phyloP scores from a whole-genome alignment of 2,113 vertebrate species.

The Charina bottae region DNA sequence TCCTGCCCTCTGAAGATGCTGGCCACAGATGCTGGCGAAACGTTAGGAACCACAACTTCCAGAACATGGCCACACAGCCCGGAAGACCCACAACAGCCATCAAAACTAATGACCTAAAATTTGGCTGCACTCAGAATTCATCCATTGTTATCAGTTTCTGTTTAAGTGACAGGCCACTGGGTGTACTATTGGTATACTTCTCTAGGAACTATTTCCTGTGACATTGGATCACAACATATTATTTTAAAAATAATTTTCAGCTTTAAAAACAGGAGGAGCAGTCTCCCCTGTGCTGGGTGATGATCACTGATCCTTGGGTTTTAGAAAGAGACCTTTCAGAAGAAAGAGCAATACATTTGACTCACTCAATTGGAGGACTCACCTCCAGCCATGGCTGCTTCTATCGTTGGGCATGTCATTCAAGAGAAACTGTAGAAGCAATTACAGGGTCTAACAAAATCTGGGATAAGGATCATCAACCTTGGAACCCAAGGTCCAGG shows the following conservation, averaged over 20 bases:
- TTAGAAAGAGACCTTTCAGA: not conserved
- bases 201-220: not conserved
- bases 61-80: too few species aligned
- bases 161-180: not conserved
- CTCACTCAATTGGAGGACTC: not conserved
- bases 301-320: not conserved
- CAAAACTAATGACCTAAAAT: not conserved
- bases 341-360: not conserved
- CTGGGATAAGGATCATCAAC: not conserved
- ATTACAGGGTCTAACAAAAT: not conserved
- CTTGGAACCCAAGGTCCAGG: not conserved
- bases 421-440: not conserved
- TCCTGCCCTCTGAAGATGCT: too few species aligned
- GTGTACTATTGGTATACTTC: not conserved
- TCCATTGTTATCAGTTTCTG: not conserved
- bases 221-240: not conserved
- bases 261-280: not conserved
- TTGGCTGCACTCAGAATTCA: not conserved
- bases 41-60: too few species aligned
- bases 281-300: not conserved
- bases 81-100: too few species aligned
- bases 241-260: not conserved
- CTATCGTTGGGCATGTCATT: not conserved
- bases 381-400: not conserved
- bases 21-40: too few species aligned